Evolutionary conservation across 2,797 vertebrate species (phyloP).

Genomic region (Yasuhikotakia modesta): DNA sequence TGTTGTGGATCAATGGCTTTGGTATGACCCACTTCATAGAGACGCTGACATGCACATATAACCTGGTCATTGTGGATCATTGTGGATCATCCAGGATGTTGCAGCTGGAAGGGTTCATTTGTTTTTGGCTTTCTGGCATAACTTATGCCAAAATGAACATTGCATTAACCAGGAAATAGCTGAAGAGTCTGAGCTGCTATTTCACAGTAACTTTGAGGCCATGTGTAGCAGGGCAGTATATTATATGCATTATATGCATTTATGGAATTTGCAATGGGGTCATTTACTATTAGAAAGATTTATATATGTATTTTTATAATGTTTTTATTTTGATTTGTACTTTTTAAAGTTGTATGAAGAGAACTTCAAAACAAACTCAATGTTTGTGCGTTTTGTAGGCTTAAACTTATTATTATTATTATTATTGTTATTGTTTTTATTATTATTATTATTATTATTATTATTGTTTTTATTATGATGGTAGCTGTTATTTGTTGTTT

Average conservation of each 20-base stretch:
- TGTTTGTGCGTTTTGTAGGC: no score
- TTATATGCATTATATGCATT: no score
- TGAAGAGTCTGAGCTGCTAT: not conserved
- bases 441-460: no score
- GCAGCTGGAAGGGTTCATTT: not conserved
- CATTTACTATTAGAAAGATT: not conserved
- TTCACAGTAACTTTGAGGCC: not conserved
- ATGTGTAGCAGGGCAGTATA: not conserved
- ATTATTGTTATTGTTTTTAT: no score
- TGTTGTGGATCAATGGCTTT: not conserved
- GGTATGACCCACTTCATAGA: slow-evolving; percentile 1
- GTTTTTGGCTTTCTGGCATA: not conserved
- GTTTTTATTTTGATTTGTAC: no score
- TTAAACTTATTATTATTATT: no score
- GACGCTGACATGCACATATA: slow-evolving; percentile 17
- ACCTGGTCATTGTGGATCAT: not conserved
- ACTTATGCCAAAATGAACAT: not conserved
- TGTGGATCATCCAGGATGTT: not conserved
- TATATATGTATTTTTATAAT: no score
- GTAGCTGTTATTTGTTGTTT: no score
- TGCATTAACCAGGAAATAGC: not conserved
- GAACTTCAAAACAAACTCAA: no score
- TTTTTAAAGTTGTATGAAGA: no score
- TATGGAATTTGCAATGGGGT: no score
- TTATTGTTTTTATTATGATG: no score